Evolutionary conservation across 1,140 invertebrate genomes (phyloP).

Genomic region (Heliconius hewitsoni): DNA sequence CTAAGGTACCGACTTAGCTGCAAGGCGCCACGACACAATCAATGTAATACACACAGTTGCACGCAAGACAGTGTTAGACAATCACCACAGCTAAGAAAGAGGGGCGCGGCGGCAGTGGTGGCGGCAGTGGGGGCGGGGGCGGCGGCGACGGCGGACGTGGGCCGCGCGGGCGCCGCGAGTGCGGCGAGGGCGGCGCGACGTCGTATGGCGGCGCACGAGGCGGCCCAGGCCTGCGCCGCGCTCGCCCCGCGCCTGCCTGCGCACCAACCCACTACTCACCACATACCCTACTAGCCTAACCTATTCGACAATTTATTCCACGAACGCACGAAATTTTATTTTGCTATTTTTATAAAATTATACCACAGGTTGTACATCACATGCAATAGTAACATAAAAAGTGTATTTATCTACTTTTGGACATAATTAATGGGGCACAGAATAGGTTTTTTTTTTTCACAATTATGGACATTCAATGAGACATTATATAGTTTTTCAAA

Average conservation of each 20-base stretch:
- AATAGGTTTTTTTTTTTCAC: neutral
- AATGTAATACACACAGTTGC: neutral
- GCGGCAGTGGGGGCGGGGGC: slow-evolving; percentile 36
- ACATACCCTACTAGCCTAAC: neutral
- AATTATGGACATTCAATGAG: neutral
- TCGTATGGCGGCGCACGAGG: slow-evolving; percentile 45
- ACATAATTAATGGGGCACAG: neutral
- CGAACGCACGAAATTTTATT: neutral
- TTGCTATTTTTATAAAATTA: neutral
- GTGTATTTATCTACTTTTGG: neutral
- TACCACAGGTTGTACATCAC: neutral
- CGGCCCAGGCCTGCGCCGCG: slow-evolving; percentile 37
- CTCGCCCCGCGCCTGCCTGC: slow-evolving; percentile 22
- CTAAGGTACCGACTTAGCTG: slow-evolving; percentile 5
- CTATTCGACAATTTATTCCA: neutral
- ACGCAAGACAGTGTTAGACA: slow-evolving; percentile 9
- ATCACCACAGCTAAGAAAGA: slow-evolving; percentile 54
- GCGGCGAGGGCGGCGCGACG: slow-evolving; percentile 42
- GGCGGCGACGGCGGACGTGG: slow-evolving; percentile 37
- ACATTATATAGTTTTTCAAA: no score
- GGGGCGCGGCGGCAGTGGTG: slow-evolving; percentile 37
- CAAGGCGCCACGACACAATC: neutral
- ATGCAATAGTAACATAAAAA: neutral
- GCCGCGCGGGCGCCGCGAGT: slow-evolving; percentile 23
- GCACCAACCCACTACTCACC: slow-evolving; percentile 8